phyloP scores from a whole-genome alignment of 2,113 vertebrate species.

The Daubentonia madagascariensis region DNA sequence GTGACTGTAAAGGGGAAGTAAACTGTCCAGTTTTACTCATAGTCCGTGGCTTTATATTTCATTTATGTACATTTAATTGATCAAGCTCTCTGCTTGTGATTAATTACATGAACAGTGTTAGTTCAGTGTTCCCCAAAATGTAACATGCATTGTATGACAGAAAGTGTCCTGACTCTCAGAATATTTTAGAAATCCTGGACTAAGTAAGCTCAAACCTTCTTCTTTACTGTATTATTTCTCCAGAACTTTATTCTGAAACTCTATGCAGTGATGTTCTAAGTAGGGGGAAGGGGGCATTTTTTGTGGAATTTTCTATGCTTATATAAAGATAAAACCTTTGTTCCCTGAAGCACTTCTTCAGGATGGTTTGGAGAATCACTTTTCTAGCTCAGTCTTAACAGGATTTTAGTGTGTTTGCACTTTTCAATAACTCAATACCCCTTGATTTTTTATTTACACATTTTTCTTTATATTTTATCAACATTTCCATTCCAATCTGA shows the following conservation, averaged over 20 bases:
- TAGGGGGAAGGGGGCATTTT: neutral
- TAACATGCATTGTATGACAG: neutral
- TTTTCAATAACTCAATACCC: neutral
- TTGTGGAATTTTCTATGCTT: neutral
- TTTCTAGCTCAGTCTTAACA: neutral
- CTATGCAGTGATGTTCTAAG: neutral
- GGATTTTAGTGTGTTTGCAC: neutral
- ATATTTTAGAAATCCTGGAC: neutral
- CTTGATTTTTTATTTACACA: neutral
- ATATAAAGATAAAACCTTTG: neutral
- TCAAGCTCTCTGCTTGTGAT: neutral
- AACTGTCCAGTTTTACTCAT: neutral
- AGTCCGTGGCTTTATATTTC: neutral
- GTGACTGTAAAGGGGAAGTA: neutral
- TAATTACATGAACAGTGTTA: neutral
- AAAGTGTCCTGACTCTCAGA: neutral
- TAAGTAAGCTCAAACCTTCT: neutral
- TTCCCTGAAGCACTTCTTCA: neutral
- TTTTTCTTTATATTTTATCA: neutral
- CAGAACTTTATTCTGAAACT: neutral
- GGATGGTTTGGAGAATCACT: neutral
- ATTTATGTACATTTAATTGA: neutral
- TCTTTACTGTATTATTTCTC: neutral
- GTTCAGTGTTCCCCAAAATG: neutral
- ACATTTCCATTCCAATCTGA: neutral